Evolutionary conservation across 2,797 vertebrate species (phyloP), one percentile per base, ranked within the genome.

Genomic region (Bryconaethiops microstoma): DNA sequence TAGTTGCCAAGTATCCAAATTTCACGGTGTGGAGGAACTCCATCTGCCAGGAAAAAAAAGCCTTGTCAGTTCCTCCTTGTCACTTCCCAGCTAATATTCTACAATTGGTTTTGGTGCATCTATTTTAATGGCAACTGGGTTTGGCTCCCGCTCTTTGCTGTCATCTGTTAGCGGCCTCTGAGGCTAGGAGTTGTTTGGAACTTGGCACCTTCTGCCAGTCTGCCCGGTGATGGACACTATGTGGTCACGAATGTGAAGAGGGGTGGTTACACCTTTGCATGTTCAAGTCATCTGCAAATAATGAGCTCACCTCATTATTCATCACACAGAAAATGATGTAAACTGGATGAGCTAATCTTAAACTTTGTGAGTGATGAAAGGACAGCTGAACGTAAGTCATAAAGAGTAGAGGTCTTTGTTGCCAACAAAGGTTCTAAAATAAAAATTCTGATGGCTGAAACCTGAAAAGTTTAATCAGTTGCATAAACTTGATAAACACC

Each of bases 31-130:
- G 88, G 85, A 86, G 88, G 85, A 92, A 91, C 91, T 93, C 91
- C 89, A 87, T 92, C 90, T 90, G 79, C 88, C 85, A 80, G 85
- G 62, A 68, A 59, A 81, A n/a, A 91, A 91, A 86, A 83, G 88
- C 89, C 89, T 91, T 71, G 74, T 91, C 90, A 89, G 84, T 93
- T 90, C 84, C 87, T 89, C 89, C 79, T 85, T 91, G 91, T 94
- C 89, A 91, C 90, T 92, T 91, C 85, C 84, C 83, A 88, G 89
- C 89, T 94, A 94, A 95, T 92, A 92, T 90, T 91, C 86, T 81
- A 92, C 93, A 92, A 93, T 94, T 94, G 92, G 94, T 93, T 93
- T 93, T 92, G 93, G 92, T 92, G 91, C 91, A 93, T 93, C 89
- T 91, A 88, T 89, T 92, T 89, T 90, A 91, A 91, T 87, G 89